Evolutionary conservation across 1,140 invertebrate species (phyloP), one percentile per base, ranked within the genome.

Genomic region (Bombus ignitus): DNA sequence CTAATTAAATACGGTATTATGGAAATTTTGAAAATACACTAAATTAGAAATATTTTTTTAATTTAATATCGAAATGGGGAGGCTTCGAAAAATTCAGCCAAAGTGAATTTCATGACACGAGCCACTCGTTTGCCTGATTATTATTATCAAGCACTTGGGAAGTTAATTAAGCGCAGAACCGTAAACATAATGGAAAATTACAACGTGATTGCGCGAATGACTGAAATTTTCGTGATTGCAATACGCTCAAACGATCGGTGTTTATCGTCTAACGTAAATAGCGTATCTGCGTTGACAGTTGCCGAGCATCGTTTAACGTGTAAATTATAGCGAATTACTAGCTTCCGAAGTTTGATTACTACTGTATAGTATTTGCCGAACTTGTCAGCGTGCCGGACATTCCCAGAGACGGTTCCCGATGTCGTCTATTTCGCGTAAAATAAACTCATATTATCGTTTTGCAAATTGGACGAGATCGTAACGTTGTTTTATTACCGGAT

Each of bases 211-310:
- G 28, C 39, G 32, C 39, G 42, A 83, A 68, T 35, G 62, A 10
- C 10, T 35, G 28, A 76, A 68, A 86, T 83, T 86, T 71, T 75
- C 79, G 53, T 32, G 81, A 86, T 83, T 86, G 72, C 72, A 42
- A 18, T 39, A 59, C 71, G 62, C 28, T 82, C 65, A 18, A 62
- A 42, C 44, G 71, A 42, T 59, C 39, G 44, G 4, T 6, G 81
- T 86, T 86, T 70, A 39, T 65, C 25, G 32, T 68, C 65, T 25
- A 53, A 71, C 57, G 73, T 83, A 86, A 86, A 86, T 57, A 86
- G 42, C 13, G 37, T 57, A 75, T 77, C 42, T 12, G 6, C 66
- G 79, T 15, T 66, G 70, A 75, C 76, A 62, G 39, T 53, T 37
- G 22, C 4, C 32, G 18, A 3, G 39, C 25, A 42, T 32, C 66